Evolutionary conservation across 2,888 invertebrate species (phyloP), one percentile per base, ranked within the genome.

Genomic region (Conistra vaccinii): DNA sequence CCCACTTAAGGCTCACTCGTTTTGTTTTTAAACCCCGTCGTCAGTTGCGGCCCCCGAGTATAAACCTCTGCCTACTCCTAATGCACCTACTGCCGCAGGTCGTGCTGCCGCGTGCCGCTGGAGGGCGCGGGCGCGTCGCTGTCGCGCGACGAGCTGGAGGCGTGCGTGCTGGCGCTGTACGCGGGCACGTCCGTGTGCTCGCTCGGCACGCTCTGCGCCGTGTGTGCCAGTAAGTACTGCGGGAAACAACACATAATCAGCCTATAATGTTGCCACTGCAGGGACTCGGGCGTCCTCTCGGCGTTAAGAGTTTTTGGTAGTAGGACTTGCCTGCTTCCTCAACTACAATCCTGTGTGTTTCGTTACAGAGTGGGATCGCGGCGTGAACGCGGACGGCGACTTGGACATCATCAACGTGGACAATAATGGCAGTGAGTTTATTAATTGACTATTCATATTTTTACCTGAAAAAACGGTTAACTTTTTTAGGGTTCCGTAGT

Each of bases 381-480:
- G 90, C 3, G 85, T 75, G 35, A 82, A 84, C 23, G 88, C 89
- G 0, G 94, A 94, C 35, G 91, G 88, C 0, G 92, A 94, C 14
- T 76, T 95, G 70, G 95, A 95, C 85, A 93, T 95, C 87, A 92
- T 95, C 88, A 93, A 91, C 70, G 90, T 89, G 0, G 95, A 95
- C 48, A 92, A 90, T 48, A 87, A 89, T 4, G 89, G 89, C 55
- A 86, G 95, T 95, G 29, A 94, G 94, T 91, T 0, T 1, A 20
- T 17, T 17, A 0, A 6, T 42, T 0, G 35, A 2, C 14, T 26
- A 17, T 23, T 61, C 26, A 35, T 35, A 35, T 35, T 35, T 35
- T 35, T 35, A n/a, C n/a, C n/a, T n/a, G n/a, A n/a, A n/a, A n/a
- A n/a, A n/a, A n/a, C n/a, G n/a, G n/a, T n/a, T n/a, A n/a, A n/a